Base-by-base conservation (phyloP, 2,888 invertebrate species). In the Coelinius sp. region DNA sequence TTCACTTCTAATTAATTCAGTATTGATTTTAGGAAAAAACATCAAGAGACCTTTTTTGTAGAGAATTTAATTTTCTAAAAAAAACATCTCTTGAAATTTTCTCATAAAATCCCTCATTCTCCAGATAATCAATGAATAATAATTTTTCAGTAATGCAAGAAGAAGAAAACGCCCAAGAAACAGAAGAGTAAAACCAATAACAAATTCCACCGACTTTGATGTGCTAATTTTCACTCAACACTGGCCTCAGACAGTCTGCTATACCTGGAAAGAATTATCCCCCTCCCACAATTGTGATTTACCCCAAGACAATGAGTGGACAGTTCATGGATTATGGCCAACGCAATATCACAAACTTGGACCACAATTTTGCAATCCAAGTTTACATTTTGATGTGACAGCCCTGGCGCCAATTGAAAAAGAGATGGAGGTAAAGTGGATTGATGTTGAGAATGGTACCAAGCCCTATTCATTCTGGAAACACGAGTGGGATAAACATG, bases 321-420 rank as follows among this genome's bases (percentile, higher is more conserved):
- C 93, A 0, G 91, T 96, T 35, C 95, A 96, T 81, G 95, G 95
- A 1, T 89, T 95, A 44, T 96, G 96, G 96, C 96, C 96, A 0
- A 92, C 94, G 0, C 92, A 92, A 83, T 85, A 89, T 0, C 91
- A 92, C 0, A 91, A 90, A 0, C 85, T 90, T 0, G 94, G 94
- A 0, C 95, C 95, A 0, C 85, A 84, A 4, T 94, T 91, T 84
- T 96, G 95, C 82, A 93, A 95, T 79, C 90, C 89, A 5, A 90
- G 93, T 0, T 90, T 92, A 84, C 89, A 90, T 53, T 95, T 95
- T 82, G 90, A 94, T 80, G 88, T 90, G 0, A 88, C 90, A 6
- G 87, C 90, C 77, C 86, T 95, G 12, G 84, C 88, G 24, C 89
- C 91, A 0, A 91, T 95, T 66, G 88, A 91, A 78, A 79, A 85